These are phyloP conservation scores for Talpa occidentalis DNA, from an alignment of 2,113 vertebrate species.

Conservation along the genomic window DNA sequence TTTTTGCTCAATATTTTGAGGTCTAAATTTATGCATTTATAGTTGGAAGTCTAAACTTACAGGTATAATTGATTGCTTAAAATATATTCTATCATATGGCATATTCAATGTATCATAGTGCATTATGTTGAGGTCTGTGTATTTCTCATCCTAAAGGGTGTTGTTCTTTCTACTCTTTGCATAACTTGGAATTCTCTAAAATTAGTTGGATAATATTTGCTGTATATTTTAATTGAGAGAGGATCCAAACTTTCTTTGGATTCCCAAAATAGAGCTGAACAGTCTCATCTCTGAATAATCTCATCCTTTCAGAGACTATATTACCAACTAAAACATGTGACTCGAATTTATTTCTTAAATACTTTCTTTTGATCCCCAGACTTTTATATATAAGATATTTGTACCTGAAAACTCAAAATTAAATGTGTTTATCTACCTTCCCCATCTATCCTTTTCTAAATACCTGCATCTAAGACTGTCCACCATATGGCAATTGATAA, in stretches of 20 bases:
- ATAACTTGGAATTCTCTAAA: not conserved
- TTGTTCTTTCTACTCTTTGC: not conserved
- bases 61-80: slow-evolving; percentile 25
- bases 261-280: not conserved
- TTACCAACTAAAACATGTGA: not conserved
- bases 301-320: not conserved
- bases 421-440: not conserved
- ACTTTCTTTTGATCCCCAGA: not conserved
- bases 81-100: not conserved
- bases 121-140: not conserved
- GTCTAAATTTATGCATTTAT: not conserved
- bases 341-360: not conserved
- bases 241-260: not conserved
- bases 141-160: not conserved
- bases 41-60: not conserved
- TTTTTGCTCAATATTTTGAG: slow-evolving; percentile 16
- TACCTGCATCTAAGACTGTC: not conserved
- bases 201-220: not conserved
- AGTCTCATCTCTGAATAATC: rapidly evolving
- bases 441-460: not conserved
- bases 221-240: not conserved
- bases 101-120: not conserved
- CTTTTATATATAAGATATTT: not conserved
- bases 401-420: not conserved
- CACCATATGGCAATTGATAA: not conserved